These are phyloP conservation scores for Enteromius unitaeniatus DNA, from an alignment of 2,797 vertebrate genomes.

Conservation along the genomic window DNA sequence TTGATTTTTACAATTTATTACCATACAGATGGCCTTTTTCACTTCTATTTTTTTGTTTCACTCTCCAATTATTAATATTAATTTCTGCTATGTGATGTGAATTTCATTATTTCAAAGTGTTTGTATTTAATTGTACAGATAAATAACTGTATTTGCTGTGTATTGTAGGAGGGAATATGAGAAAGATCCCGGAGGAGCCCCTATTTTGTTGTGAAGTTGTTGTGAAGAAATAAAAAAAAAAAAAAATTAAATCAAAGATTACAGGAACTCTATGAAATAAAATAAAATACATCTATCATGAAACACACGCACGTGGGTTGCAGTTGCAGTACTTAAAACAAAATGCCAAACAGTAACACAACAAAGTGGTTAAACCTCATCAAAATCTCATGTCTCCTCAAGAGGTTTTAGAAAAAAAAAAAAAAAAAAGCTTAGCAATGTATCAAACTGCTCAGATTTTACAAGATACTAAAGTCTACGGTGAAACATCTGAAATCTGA, in stretches of 20 bases:
- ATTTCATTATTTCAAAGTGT: constrained; percentile 53
- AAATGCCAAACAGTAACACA: neutral
- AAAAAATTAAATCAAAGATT: neutral
- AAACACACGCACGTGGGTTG: neutral
- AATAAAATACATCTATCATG: neutral
- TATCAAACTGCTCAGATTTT: neutral
- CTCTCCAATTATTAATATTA: constrained; percentile 52
- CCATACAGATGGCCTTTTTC: constrained; percentile 45
- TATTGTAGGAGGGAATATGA: neutral
- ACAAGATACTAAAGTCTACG: neutral
- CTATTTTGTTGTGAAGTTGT: neutral
- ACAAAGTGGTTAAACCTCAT: neutral
- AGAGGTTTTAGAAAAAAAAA: neutral
- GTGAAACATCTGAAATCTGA: neutral
- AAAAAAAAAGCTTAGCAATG: neutral
- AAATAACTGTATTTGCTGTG: constrained; percentile 9
- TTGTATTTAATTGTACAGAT: constrained; percentile 5
- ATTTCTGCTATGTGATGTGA: constrained; percentile 45
- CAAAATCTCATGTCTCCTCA: neutral
- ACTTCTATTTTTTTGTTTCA: constrained; percentile 45
- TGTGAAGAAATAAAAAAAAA: too few species aligned
- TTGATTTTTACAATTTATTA: neutral
- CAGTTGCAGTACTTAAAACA: neutral
- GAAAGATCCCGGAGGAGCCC: neutral
- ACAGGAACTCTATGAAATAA: neutral